These are phyloP conservation scores for Heterohyrax brucei DNA, from an alignment of 2,797 vertebrate genomes.

Conservation along the genomic window DNA sequence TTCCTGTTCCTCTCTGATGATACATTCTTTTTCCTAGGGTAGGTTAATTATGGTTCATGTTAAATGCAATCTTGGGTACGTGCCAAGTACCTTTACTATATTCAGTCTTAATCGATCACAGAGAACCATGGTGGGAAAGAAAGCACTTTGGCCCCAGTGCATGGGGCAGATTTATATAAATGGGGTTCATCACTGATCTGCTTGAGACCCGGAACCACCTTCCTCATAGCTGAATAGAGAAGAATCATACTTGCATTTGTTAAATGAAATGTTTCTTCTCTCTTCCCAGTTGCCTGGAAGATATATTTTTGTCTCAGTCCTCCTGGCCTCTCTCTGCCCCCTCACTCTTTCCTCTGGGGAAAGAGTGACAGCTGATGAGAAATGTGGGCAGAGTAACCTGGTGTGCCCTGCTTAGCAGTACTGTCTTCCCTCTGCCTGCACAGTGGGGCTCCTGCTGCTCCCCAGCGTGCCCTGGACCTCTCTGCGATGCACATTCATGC, in stretches of 20 bases:
- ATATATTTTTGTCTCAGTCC: neutral
- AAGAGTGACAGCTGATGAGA: neutral
- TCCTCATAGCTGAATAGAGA: neutral
- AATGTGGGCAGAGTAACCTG: neutral
- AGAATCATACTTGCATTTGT: neutral
- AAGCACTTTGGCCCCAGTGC: neutral
- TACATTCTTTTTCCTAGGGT: neutral
- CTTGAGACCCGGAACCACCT: neutral
- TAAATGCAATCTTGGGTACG: neutral
- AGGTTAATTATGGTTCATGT: neutral
- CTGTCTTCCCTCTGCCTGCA: neutral
- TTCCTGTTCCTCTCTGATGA: neutral
- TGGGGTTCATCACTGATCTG: neutral
- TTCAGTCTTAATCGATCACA: neutral
- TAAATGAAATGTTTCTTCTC: neutral
- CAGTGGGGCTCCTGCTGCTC: neutral
- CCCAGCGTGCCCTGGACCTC: rapidly evolving
- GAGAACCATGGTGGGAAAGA: neutral
- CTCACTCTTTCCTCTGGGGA: neutral
- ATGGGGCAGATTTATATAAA: neutral
- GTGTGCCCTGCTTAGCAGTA: neutral
- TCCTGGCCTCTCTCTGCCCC: neutral
- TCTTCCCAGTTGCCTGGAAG: neutral
- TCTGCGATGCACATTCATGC: rapidly evolving
- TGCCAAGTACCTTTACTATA: neutral